phyloP scores from a whole-genome alignment of 2,797 vertebrate species.

The Champsocephalus gunnari region DNA sequence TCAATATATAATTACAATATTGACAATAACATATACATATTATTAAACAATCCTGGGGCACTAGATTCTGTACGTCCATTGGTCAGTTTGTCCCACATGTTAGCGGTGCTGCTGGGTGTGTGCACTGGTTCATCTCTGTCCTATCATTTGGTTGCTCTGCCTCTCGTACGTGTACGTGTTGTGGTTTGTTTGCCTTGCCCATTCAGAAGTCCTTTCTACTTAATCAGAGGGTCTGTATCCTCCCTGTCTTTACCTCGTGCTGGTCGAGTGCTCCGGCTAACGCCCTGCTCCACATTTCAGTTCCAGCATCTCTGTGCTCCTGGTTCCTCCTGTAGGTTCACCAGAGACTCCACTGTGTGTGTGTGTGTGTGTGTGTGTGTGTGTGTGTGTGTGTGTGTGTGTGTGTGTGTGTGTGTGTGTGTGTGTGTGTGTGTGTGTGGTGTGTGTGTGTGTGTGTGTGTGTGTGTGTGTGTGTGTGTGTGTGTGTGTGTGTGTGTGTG shows the following conservation, averaged over 20 bases:
- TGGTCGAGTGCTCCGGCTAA: not conserved
- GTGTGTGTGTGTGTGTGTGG: no score
- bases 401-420: no score
- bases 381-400: no score
- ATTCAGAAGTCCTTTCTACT: not conserved
- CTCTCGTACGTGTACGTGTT: not conserved
- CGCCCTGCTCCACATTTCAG: slow-evolving; percentile 17
- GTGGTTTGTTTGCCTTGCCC: slow-evolving; percentile 36
- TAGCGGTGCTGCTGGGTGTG: slow-evolving; percentile 27
- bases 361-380: no score
- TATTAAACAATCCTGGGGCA: no score
- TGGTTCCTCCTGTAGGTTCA: not conserved
- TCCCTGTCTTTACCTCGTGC: slow-evolving; percentile 27
- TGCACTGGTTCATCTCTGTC: slow-evolving; percentile 29
- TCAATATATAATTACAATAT: no score
- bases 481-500: no score
- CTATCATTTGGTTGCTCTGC: slow-evolving; percentile 54
- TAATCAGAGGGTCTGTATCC: slow-evolving; percentile 8
- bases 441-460: no score
- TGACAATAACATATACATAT: no score
- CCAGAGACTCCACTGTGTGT: not conserved
- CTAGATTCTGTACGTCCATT: no score
- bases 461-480: no score
- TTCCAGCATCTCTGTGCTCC: not conserved
- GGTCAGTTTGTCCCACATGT: no score